Evolutionary conservation across 2,888 invertebrate species (phyloP).

Genomic region (Nephrotoma appendiculata): DNA sequence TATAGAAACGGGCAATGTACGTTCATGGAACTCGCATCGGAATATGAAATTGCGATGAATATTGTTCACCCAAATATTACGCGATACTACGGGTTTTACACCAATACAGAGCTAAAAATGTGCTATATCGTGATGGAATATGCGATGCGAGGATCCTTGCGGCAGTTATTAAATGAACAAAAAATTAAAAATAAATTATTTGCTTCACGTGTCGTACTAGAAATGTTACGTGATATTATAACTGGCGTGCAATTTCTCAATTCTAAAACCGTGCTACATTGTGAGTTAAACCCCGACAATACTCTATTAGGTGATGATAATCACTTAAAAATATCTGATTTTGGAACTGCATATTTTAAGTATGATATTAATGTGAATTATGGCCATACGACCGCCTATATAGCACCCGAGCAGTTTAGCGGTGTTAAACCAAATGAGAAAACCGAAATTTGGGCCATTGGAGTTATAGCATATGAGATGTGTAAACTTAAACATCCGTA

Average conservation of each 20-base stretch:
- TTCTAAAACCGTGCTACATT: conserved; percentile 20
- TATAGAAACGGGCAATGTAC: background rate
- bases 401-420: conserved; percentile 48
- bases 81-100: conserved; percentile 23
- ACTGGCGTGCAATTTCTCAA: conserved; percentile 30
- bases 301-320: conserved; percentile 9
- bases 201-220: background rate
- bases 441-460: conserved; percentile 50
- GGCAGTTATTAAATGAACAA: conserved; percentile 17
- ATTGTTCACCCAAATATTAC: conserved; percentile 27
- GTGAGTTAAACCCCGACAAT: conserved; percentile 15
- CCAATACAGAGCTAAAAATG: conserved; percentile 16
- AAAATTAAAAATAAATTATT: background rate
- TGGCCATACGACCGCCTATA: conserved; percentile 44
- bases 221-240: conserved; percentile 27
- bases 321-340: conserved; percentile 13
- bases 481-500: conserved; percentile 13
- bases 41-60: conserved; percentile 27
- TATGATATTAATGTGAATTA: conserved; percentile 16
- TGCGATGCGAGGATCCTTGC: conserved; percentile 24
- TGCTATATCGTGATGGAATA: conserved; percentile 30
- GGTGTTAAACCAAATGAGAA: conserved; percentile 46
- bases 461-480: conserved; percentile 49
- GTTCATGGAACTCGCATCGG: background rate
- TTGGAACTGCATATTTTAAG: conserved; percentile 15